Conservation (phyloP, 2,888 invertebrate species). For the Nysson spinosus region DNA sequence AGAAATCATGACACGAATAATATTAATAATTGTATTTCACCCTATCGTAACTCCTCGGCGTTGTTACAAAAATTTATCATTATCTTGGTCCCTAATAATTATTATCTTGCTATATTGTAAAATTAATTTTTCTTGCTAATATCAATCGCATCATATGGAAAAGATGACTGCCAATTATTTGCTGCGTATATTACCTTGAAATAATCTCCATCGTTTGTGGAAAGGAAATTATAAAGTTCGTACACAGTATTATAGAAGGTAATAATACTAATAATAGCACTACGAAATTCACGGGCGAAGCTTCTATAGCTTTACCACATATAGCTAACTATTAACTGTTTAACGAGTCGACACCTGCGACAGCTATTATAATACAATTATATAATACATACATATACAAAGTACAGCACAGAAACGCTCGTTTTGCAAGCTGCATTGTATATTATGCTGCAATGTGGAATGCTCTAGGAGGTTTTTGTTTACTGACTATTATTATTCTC, state of each 20-base stretch:
- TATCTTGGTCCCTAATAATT: no score
- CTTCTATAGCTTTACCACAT: conserved; percentile 52
- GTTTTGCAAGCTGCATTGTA: conserved; percentile 21
- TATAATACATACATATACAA: conserved; percentile 57
- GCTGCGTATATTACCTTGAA: no score
- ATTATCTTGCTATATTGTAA: no score
- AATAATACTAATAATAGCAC: conserved; percentile 10
- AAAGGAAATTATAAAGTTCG: conserved; percentile 21
- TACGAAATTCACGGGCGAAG: conserved; percentile 52
- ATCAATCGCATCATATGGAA: no score
- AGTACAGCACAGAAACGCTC: conserved; percentile 10
- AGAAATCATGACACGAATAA: no score
- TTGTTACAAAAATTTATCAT: no score
- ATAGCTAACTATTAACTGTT: conserved; percentile 68
- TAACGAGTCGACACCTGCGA: conserved; percentile 70
- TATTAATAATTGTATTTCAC: no score
- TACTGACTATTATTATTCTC: conserved; percentile 32
- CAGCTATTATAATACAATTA: conserved; percentile 70
- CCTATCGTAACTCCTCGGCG: no score
- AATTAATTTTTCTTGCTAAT: conserved; percentile 19
- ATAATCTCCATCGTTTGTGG: conserved; percentile 2
- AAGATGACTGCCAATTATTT: no score
- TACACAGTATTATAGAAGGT: no score
- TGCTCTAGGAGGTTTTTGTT: conserved; percentile 15
- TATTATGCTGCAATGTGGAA: conserved; percentile 14